Base-by-base conservation (phyloP, 2,888 invertebrate genomes). In the Mactromeris polynyma region DNA sequence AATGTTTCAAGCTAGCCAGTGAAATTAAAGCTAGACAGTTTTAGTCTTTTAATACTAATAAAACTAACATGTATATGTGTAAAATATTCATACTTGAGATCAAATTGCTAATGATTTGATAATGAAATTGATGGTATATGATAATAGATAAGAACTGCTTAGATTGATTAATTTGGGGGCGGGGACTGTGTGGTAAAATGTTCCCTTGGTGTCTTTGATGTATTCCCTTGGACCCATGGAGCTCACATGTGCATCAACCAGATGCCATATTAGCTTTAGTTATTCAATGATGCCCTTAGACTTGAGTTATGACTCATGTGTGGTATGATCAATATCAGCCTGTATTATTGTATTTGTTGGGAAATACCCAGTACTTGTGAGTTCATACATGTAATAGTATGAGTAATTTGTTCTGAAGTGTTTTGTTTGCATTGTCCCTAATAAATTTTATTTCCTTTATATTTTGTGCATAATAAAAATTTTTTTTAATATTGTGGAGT, bases 191-290 rank as follows among this genome's bases (percentile, higher is more conserved):
- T 64, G 26, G 26, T 51, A 51, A 51, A 64, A 2, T 64, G 26
- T n/a, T 64, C 9, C 58, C n/a, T 9, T n/a, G 4, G 7, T 64
- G n/a, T 26, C 58, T 64, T 64, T 64, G 58, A 64, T 26, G 26
- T 17, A 9, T 17, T 54, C 21, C 4, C 21, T 54, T 2, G 54
- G 21, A 26, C 26, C 58, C 58, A 26, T 64, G 58, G 26, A 26
- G 9, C 58, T 9, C 11, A 58, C 58, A 26, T 64, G 9, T 64
- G 58, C 26, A 64, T 64, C 0, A 26, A 64, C 58, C 58, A 64
- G 58, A 64, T 64, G 58, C 58, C 58, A 26, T 26, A 64, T 64
- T 73, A 73, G 73, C 73, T 73, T 73, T 73, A 73, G 31, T 14
- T 73, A 33, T 73, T 33, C 73, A 36, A 14, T 33, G 3, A 73